A percentile compares a stretch with the other conserved stretches of the same genome.
phyloP scores from a whole-genome alignment of 1,140 invertebrate species.

The Colletes gigas region DNA sequence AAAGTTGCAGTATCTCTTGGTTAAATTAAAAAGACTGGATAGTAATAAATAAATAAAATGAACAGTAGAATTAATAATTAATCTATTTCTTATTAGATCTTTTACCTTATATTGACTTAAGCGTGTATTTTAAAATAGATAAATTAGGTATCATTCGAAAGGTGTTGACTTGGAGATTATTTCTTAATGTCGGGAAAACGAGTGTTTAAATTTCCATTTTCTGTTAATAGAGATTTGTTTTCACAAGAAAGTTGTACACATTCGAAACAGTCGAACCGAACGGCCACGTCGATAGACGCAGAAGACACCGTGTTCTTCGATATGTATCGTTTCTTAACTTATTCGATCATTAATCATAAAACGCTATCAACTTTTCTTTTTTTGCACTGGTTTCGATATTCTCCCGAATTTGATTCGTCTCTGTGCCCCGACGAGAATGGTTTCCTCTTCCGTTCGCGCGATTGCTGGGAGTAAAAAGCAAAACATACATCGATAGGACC shows the following conservation, averaged over 20 bases:
- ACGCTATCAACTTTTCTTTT: constrained; percentile 21
- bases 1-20: too few species aligned
- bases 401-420: not conserved
- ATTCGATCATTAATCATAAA: constrained; percentile 46
- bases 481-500: constrained; percentile 5
- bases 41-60: too few species aligned
- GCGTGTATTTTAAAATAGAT: too few species aligned
- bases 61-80: too few species aligned
- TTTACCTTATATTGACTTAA: too few species aligned
- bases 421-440: constrained; percentile 48
- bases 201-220: too few species aligned
- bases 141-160: too few species aligned
- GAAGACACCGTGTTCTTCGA: constrained; percentile 61
- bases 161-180: too few species aligned
- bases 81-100: too few species aligned
- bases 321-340: constrained; percentile 73
- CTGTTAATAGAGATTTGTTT: too few species aligned
- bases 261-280: constrained; percentile 17
- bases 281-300: constrained; percentile 26
- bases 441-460: not conserved
- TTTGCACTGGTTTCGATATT: constrained; percentile 57
- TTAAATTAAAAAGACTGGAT: too few species aligned
- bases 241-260: not conserved
- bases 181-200: too few species aligned
- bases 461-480: not conserved